Evolutionary conservation across 1,140 invertebrate species (phyloP).

Genomic region (Dendrolimus punctatus): DNA sequence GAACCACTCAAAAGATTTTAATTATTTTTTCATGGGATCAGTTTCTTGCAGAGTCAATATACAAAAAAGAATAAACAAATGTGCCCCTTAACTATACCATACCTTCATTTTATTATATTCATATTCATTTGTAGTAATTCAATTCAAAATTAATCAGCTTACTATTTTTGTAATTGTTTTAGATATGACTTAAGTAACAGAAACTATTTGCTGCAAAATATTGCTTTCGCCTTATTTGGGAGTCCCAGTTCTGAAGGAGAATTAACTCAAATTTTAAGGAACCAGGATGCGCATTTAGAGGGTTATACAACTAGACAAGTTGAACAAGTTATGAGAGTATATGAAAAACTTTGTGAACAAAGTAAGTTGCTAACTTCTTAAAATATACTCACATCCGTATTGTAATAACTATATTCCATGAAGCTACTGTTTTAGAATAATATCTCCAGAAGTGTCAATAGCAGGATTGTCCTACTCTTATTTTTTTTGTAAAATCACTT

Average conservation of each 20-base stretch:
- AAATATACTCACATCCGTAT: not conserved
- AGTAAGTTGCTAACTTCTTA: slow-evolving; percentile 30
- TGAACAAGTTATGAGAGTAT: slow-evolving; percentile 50
- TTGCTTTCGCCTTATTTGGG: slow-evolving; percentile 60
- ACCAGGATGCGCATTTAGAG: slow-evolving; percentile 32
- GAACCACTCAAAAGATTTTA: too few species aligned
- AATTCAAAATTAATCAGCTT: too few species aligned
- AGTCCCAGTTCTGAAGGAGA: slow-evolving; percentile 47
- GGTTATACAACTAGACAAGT: slow-evolving; percentile 50
- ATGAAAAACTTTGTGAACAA: slow-evolving; percentile 54
- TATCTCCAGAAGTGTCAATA: too few species aligned
- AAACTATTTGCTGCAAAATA: slow-evolving; percentile 52
- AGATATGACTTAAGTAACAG: slow-evolving; percentile 53
- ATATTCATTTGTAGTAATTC: not conserved
- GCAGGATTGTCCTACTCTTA: too few species aligned
- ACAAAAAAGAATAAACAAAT: slow-evolving; percentile 1
- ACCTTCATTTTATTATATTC: not conserved
- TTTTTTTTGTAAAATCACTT: too few species aligned
- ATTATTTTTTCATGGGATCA: too few species aligned
- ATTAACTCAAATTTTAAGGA: slow-evolving; percentile 11
- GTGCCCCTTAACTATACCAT: not conserved
- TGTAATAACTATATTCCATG: not conserved
- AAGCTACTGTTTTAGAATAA: too few species aligned
- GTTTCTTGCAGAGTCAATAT: too few species aligned
- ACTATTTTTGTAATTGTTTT: slow-evolving; percentile 9